These are phyloP conservation scores for Aythya fuligula DNA, from an alignment of 2,797 vertebrate species.

Conservation along the genomic window DNA sequence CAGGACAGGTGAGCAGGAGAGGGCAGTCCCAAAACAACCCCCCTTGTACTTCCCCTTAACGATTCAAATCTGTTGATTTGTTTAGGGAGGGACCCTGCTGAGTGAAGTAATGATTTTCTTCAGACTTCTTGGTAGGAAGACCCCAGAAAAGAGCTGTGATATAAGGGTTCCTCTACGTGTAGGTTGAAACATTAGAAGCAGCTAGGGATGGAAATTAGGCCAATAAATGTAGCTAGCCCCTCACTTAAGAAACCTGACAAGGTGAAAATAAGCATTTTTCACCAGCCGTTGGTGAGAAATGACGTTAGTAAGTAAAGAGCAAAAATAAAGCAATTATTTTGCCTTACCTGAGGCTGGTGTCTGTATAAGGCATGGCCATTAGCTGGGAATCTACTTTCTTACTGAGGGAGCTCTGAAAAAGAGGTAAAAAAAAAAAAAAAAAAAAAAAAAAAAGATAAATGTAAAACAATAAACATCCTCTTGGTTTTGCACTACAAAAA, in stretches of 20 bases:
- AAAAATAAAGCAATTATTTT: not conserved
- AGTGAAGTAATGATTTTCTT: not conserved
- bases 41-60: not conserved
- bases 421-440: not conserved
- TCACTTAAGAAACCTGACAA: not conserved
- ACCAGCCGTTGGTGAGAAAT: not conserved
- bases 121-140: not conserved
- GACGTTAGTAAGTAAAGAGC: not conserved
- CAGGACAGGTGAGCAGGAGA: not conserved
- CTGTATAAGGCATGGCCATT: conserved; percentile 88
- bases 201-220: not conserved
- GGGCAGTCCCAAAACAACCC: not conserved
- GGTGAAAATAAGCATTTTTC: not conserved
- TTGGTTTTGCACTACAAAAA: not conserved
- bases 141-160: not conserved
- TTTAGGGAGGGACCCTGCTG: not conserved
- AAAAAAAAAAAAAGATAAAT: not conserved
- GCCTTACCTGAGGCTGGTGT: conserved; percentile 87
- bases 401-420: conserved; percentile 82
- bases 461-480: not conserved
- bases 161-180: not conserved
- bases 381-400: conserved; percentile 84
- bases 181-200: not conserved
- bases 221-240: not conserved
- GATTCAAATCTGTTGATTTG: not conserved